These are phyloP conservation scores for Bryconaethiops microstoma DNA, from an alignment of 2,797 vertebrate species.

Conservation along the genomic window DNA sequence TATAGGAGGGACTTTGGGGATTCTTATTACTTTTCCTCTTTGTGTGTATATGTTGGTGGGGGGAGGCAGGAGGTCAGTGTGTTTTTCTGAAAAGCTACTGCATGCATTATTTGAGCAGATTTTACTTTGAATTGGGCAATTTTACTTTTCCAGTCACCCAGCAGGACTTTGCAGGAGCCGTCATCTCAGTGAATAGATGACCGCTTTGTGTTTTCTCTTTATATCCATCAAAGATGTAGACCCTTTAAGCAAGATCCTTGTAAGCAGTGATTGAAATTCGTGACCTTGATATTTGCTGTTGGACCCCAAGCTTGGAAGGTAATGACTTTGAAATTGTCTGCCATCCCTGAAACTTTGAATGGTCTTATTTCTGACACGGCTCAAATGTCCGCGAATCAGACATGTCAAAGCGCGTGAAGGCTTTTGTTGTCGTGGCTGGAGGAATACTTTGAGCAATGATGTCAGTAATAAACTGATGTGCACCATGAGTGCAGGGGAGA, in stretches of 20 bases:
- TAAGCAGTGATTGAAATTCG: slow-evolving; percentile 53
- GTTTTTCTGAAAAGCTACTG: neutral
- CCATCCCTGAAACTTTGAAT: slow-evolving; percentile 34
- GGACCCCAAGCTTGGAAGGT: slow-evolving; percentile 47
- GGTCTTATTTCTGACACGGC: slow-evolving; percentile 49
- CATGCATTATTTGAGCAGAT: slow-evolving; percentile 32
- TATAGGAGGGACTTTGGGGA: slow-evolving; percentile 11
- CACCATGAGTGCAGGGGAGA: slow-evolving; percentile 12
- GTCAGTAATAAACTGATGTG: slow-evolving; percentile 33
- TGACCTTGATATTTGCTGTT: slow-evolving; percentile 57
- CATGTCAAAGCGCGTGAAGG: slow-evolving; percentile 47
- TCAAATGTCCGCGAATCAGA: slow-evolving; percentile 52
- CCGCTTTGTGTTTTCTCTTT: slow-evolving; percentile 28
- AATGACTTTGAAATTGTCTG: slow-evolving; percentile 61
- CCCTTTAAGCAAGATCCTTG: slow-evolving; percentile 50
- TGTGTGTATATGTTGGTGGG: neutral
- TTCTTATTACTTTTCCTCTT: slow-evolving; percentile 20
- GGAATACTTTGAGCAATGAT: slow-evolving; percentile 34
- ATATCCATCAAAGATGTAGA: slow-evolving; percentile 38
- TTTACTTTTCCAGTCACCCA: slow-evolving; percentile 5
- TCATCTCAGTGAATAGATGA: slow-evolving; percentile 14
- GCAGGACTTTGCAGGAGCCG: slow-evolving; percentile 6
- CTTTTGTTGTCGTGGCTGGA: slow-evolving; percentile 16
- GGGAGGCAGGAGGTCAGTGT: too few relatives aligned
- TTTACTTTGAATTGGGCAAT: slow-evolving; percentile 7